Evolutionary conservation across 2,797 vertebrate species (phyloP).

Genomic region (Botia almorhae): DNA sequence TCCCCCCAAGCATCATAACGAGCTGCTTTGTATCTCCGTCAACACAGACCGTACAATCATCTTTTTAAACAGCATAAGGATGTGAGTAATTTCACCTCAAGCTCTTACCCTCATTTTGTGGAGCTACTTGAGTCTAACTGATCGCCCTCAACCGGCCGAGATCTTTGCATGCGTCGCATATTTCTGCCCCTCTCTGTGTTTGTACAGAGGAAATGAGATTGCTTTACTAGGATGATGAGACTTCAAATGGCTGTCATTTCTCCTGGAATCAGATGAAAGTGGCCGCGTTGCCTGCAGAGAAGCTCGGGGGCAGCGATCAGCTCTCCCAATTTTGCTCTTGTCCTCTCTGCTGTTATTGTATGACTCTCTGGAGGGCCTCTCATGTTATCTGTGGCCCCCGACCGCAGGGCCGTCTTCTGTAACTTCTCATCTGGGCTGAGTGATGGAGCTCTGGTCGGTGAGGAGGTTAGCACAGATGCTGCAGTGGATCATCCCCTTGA

Average conservation of each 20-base stretch:
- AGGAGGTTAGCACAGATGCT: slow-evolving; percentile 41
- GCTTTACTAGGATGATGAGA: slow-evolving; percentile 33
- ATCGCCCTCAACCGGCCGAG: slow-evolving; percentile 5
- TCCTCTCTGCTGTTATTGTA: slow-evolving; percentile 48
- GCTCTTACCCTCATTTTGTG: slow-evolving; percentile 18
- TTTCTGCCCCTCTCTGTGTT: slow-evolving; percentile 18
- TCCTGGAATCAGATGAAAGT: slow-evolving; percentile 51
- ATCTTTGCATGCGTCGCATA: slow-evolving; percentile 29
- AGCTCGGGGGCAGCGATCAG: slow-evolving; percentile 47
- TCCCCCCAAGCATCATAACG: neutral
- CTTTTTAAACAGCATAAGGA: neutral
- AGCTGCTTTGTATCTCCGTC: slow-evolving; percentile 1
- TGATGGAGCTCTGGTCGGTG: slow-evolving; percentile 8
- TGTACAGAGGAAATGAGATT: slow-evolving; percentile 30
- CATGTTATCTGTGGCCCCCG: slow-evolving; percentile 41
- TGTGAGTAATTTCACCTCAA: slow-evolving; percentile 34
- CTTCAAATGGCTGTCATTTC: slow-evolving; percentile 51
- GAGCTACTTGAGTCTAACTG: slow-evolving; percentile 32
- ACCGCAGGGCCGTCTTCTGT: slow-evolving; percentile 37
- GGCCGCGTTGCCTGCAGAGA: slow-evolving; percentile 24
- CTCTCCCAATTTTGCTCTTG: slow-evolving; percentile 45
- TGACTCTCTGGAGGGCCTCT: slow-evolving; percentile 51
- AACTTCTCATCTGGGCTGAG: slow-evolving; percentile 40
- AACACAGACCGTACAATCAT: neutral
- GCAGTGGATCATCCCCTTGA: no score